phyloP scores from a whole-genome alignment of 30 jellyfish, hydroid and myxozoan genomes.

The Cassiopea xamachana region DNA sequence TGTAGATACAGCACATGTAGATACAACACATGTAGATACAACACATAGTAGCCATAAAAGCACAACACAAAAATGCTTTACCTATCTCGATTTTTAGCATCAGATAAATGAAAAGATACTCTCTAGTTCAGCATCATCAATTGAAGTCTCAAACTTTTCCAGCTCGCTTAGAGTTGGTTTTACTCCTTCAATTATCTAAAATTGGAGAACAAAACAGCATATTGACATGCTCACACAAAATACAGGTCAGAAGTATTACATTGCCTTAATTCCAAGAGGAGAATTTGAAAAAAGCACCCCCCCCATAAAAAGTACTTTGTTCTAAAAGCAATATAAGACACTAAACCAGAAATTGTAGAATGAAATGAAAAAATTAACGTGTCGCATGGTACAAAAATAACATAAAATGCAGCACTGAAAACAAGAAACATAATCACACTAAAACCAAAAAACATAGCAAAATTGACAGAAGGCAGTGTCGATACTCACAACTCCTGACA shows the following conservation, averaged over 20 bases:
- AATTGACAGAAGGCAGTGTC: background rate
- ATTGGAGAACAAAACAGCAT: background rate
- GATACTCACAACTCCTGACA: slow-evolving; percentile 86
- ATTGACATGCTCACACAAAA: no score
- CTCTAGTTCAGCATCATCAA: slow-evolving; percentile 97
- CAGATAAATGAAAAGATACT: slow-evolving; percentile 54
- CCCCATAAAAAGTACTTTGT: no score
- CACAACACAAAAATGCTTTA: background rate
- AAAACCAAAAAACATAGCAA: background rate
- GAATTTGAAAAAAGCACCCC: no score
- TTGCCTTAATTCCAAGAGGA: no score
- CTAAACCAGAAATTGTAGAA: no score
- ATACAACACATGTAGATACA: background rate
- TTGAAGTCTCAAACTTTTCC: slow-evolving; percentile 88
- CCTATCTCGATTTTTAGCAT: no score
- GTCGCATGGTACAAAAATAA: no score
- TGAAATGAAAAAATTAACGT: no score
- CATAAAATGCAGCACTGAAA: no score
- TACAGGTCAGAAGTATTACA: no score
- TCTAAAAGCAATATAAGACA: no score
- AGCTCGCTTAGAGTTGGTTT: slow-evolving; percentile 93
- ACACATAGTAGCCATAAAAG: background rate
- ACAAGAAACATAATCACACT: background rate
- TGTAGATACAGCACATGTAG: background rate
- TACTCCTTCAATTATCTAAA: slow-evolving; percentile 90